Evolutionary conservation across 2,113 vertebrate species (phyloP).

Genomic region (Ascaphus truei): DNA sequence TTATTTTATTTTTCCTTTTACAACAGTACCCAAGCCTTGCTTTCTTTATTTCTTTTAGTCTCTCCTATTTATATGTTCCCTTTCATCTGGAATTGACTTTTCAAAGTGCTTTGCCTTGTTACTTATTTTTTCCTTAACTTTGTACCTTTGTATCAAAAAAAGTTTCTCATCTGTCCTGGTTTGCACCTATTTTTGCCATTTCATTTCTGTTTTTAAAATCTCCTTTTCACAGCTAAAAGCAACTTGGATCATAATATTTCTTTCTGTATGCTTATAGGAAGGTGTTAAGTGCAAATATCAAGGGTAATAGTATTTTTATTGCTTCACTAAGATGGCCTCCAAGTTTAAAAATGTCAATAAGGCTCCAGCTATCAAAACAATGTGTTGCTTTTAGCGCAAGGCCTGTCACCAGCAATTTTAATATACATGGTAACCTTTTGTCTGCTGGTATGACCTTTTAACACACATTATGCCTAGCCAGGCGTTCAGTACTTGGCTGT

Average conservation of each 20-base stretch:
- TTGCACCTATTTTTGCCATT: background rate
- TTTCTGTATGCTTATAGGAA: constrained; percentile 14
- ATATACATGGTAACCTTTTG: background rate
- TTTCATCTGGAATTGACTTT: too few species aligned
- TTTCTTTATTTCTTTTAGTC: too few species aligned
- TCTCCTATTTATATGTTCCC: too few species aligned
- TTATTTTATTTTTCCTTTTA: too few species aligned
- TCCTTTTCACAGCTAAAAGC: background rate
- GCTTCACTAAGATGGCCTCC: constrained; percentile 11
- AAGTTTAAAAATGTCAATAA: constrained; percentile 12
- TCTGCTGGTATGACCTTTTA: background rate
- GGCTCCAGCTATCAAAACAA: constrained; percentile 25
- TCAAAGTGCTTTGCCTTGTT: too few species aligned
- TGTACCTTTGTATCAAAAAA: too few species aligned
- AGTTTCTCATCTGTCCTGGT: background rate
- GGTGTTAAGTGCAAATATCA: constrained; percentile 27
- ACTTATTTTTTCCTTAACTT: too few species aligned
- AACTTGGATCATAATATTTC: background rate
- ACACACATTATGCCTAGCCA: background rate
- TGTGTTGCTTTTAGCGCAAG: background rate
- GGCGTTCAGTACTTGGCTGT: background rate
- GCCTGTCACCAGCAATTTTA: background rate
- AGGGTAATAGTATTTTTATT: constrained; percentile 16
- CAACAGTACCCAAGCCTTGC: too few species aligned
- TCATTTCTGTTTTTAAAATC: background rate